Evolutionary conservation across 2,113 vertebrate genomes (phyloP).

Genomic region (Gopherus evgoodei): DNA sequence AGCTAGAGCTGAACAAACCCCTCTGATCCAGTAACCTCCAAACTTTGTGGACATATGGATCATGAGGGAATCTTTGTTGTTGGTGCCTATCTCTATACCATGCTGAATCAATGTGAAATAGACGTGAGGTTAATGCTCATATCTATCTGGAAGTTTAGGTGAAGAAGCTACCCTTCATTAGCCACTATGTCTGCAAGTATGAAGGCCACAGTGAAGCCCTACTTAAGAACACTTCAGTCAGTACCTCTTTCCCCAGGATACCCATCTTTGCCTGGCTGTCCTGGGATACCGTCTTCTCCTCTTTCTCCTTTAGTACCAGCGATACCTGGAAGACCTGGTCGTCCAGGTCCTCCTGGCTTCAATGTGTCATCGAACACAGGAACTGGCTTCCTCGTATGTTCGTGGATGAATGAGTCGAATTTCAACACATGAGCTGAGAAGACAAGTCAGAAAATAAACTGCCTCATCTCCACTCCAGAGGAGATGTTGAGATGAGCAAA

Average conservation of each 20-base stretch:
- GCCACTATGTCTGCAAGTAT: background rate
- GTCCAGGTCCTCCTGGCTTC: slow-evolving; percentile 85
- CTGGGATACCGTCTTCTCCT: slow-evolving; percentile 78
- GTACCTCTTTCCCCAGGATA: slow-evolving; percentile 89
- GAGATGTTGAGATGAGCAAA: background rate
- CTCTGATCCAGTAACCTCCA: background rate
- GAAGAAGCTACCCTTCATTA: background rate
- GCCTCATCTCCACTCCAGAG: background rate
- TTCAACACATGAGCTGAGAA: slow-evolving; percentile 88
- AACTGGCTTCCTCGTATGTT: slow-evolving; percentile 85
- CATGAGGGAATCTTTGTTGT: background rate
- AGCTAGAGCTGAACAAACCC: background rate
- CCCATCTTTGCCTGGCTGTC: slow-evolving; percentile 76
- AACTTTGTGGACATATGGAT: background rate
- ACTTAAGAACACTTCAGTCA: accelerated
- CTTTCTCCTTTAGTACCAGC: slow-evolving; percentile 79
- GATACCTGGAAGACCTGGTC: slow-evolving; percentile 79
- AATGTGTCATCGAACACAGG: slow-evolving; percentile 85
- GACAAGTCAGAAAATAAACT: background rate
- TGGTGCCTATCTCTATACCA: background rate
- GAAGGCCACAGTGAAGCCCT: background rate
- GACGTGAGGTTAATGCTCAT: background rate
- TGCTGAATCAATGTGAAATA: background rate
- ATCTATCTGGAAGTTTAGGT: background rate
- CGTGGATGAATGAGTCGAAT: slow-evolving; percentile 85